Evolutionary conservation across 2,797 vertebrate species (phyloP), one percentile per base, ranked within the genome.

Genomic region (Siniperca undulata): DNA sequence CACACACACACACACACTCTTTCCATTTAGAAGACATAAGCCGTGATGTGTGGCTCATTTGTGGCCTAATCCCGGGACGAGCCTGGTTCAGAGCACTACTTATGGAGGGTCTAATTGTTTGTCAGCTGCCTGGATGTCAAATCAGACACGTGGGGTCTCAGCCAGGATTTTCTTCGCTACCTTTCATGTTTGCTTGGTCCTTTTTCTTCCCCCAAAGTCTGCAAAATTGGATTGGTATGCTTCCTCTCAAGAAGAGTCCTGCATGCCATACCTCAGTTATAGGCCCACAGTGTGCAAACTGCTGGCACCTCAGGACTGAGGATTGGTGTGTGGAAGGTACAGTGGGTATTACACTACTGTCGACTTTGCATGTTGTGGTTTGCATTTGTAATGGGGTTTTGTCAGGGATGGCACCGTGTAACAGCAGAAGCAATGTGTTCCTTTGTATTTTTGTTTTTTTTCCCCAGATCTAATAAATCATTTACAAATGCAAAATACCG

Each of bases 101-200:
- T 90, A 94, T 89, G 75, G 91, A 91, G 80, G 81, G 77, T 89
- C 91, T 95, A 95, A 95, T 95, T 95, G 93, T 95, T 95, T 94
- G 93, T 92, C 92, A 92, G 88, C 87, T 92, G 89, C 89, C 82
- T 90, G 88, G 92, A 93, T 92, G 92, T 94, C 93, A 92, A 89
- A 89, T 91, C 90, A 91, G 81, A 91, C 93, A 91, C 70, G 74
- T 91, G 81, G 84, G 88, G 89, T 92, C 90, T 92, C 83, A 88
- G 92, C 88, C 81, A 91, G 90, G 91, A 94, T 93, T 95, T 92
- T 86, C 87, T 80, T 86, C 79, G 71, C 69, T 73, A 83, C 90
- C 94, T 95, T 95, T 95, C 90, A 94, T 94, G 92, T 94, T 90
- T 70, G 79, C 89, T 81, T 53, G 5, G 78, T 52, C 81, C 82